Evolutionary conservation across 1,140 invertebrate species (phyloP).

Genomic region (Arctopsyche grandis): DNA sequence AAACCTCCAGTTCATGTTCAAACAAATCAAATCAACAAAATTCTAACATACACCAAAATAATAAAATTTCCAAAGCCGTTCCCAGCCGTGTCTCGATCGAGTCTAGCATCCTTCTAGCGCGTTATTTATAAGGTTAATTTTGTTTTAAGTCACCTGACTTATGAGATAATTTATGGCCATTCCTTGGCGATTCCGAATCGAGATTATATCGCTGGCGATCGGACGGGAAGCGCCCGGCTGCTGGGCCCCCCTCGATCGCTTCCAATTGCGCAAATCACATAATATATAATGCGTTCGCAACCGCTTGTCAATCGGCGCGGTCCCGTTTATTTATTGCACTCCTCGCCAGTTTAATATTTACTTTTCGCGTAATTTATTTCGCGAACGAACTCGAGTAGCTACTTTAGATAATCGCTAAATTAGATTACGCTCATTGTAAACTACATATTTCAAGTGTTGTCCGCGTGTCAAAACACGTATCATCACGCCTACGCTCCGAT

Average conservation of each 20-base stretch:
- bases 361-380: constrained; percentile 6
- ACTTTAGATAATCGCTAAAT: constrained; percentile 27
- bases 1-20: too few relatives aligned
- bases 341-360: constrained; percentile 9
- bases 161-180: constrained; percentile 54
- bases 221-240: constrained; percentile 16
- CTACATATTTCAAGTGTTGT: constrained; percentile 17
- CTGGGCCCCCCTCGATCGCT: background rate
- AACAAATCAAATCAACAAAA: too few relatives aligned
- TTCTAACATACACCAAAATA: too few relatives aligned
- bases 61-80: too few relatives aligned
- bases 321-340: constrained; percentile 6
- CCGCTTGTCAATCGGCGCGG: constrained; percentile 8
- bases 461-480: background rate
- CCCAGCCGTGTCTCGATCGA: constrained; percentile 18
- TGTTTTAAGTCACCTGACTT: constrained; percentile 56
- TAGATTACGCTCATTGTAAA: constrained; percentile 2
- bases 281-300: background rate
- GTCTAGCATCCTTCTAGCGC: constrained; percentile 33
- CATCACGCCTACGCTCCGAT: background rate
- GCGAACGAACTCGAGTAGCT: background rate
- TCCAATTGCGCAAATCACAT: background rate
- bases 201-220: constrained; percentile 48
- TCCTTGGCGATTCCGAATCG: constrained; percentile 52
- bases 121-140: constrained; percentile 56